phyloP scores from a whole-genome alignment of 2,797 vertebrate genomes.

The Oophaga sylvatica region DNA sequence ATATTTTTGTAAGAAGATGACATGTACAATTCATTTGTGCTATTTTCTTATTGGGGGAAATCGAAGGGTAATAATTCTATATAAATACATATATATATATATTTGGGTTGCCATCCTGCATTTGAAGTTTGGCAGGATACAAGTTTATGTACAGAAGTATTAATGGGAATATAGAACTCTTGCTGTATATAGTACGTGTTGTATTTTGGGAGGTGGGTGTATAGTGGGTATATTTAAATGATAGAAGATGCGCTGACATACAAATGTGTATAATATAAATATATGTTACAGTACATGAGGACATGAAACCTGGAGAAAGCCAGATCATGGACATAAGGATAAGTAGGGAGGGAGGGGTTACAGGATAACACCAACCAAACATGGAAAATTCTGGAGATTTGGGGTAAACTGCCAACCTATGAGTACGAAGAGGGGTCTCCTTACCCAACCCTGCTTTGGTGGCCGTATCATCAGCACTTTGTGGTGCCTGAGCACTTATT shows the following conservation, averaged over 20 bases:
- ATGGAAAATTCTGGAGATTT: background rate
- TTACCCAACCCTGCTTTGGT: background rate
- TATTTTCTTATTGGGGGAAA: slow-evolving; percentile 54
- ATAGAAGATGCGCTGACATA: background rate
- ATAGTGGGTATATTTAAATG: slow-evolving; percentile 51
- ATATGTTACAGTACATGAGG: background rate
- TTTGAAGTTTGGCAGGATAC: slow-evolving; percentile 5
- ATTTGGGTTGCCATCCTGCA: slow-evolving; percentile 14
- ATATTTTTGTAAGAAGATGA: slow-evolving; percentile 60
- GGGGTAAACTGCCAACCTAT: background rate
- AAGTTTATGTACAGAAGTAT: slow-evolving; percentile 30
- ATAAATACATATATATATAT: background rate
- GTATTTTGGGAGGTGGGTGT: slow-evolving; percentile 41
- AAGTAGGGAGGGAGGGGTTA: background rate
- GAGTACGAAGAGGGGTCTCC: background rate
- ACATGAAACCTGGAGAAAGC: background rate
- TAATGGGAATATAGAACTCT: background rate
- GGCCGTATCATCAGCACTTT: background rate
- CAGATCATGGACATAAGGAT: background rate
- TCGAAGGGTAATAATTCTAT: slow-evolving; percentile 21
- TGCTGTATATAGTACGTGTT: slow-evolving; percentile 43
- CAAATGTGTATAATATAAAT: background rate
- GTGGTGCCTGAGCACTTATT: too few species aligned
- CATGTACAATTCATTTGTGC: slow-evolving; percentile 50
- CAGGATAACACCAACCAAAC: background rate